Evolutionary conservation across 1,140 invertebrate species (phyloP).

Genomic region (Xylocopa sonorina): DNA sequence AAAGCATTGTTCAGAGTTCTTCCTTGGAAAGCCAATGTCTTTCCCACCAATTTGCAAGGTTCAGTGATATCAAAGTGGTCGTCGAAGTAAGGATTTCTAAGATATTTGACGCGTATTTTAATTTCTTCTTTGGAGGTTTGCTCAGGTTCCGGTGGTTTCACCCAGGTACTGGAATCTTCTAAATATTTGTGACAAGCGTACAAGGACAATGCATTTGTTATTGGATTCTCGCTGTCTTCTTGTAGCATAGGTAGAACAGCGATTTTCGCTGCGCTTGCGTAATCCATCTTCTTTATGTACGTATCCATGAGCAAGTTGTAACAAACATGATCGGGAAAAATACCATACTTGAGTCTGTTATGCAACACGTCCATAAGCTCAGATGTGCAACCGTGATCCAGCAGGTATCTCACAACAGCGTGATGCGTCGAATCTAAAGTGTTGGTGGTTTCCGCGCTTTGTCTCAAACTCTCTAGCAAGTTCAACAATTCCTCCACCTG

Average conservation of each 20-base stretch:
- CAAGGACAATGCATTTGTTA: constrained; percentile 87
- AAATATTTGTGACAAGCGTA: constrained; percentile 90
- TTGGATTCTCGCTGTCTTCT: constrained; percentile 90
- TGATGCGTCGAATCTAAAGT: constrained; percentile 91
- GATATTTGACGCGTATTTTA: constrained; percentile 89
- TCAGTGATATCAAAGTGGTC: constrained; percentile 93
- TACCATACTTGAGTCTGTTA: constrained; percentile 92
- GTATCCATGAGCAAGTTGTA: constrained; percentile 92
- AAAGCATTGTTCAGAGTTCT: constrained; percentile 82
- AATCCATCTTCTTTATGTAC: constrained; percentile 88
- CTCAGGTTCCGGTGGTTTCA: constrained; percentile 75
- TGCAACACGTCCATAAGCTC: constrained; percentile 88
- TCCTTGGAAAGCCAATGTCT: constrained; percentile 87
- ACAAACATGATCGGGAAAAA: constrained; percentile 92
- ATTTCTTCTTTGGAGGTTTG: constrained; percentile 85
- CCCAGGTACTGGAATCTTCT: constrained; percentile 83
- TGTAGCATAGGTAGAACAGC: constrained; percentile 93
- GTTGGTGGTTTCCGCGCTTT: constrained; percentile 86
- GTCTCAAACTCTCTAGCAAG: constrained; percentile 87
- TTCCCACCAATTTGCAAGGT: constrained; percentile 87
- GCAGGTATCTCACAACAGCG: constrained; percentile 87
- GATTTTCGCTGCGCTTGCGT: constrained; percentile 88
- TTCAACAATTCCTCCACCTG: constrained; percentile 86
- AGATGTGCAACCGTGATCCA: constrained; percentile 83
- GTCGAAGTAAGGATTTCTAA: constrained; percentile 92